Base-by-base conservation (phyloP, 2,113 vertebrate species). In the Platichthys stellatus region DNA sequence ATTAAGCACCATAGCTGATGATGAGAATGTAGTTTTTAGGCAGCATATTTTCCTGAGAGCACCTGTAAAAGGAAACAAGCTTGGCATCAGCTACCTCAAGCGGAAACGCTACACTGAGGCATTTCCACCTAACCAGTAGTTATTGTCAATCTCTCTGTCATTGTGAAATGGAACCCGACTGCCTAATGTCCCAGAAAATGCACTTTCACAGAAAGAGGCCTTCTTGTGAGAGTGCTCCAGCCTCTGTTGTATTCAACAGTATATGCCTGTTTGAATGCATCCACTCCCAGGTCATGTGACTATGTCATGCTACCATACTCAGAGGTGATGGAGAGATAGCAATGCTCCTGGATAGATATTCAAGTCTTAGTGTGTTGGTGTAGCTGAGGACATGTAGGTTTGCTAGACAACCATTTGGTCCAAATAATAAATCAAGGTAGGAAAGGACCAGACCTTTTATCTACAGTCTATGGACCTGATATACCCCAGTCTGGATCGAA, bases 171-270 rank as follows among this genome's bases (percentile, higher is more conserved):
- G 59, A 63, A 60, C 51, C 72, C 12, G 47, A 20, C 63, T 40
- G 63, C 61, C 64, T 65, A 58, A 69, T 80, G 73, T 80, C 53
- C 63, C 40, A 78, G 73, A 81, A 74, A 81, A 74, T 38, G 47
- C 49, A 28, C 63, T 45, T 65, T 20, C 28, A 63, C 24, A 63
- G 21, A 80, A 66, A 64, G 74, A 79, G 82, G 28, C 40, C 71
- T 60, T 68, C 0, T 77, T 76, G 69, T 80, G 54, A 0, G 4
- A 58, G 28, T 4, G 43, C 69, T 58, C 21, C 3, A 23, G 68
- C 21, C 40, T 68, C 57, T 49, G 24, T 61, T 71, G 62, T 45
- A 28, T 47, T 69, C 57, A 53, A 73, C 74, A 56, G 35, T 60
- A 38, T 66, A 23, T 21, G 13, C 23, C 49, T 61, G 47, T 78